These are phyloP conservation scores for Synodontis membranacea DNA, from an alignment of 2,113 vertebrate species.

Conservation along the genomic window DNA sequence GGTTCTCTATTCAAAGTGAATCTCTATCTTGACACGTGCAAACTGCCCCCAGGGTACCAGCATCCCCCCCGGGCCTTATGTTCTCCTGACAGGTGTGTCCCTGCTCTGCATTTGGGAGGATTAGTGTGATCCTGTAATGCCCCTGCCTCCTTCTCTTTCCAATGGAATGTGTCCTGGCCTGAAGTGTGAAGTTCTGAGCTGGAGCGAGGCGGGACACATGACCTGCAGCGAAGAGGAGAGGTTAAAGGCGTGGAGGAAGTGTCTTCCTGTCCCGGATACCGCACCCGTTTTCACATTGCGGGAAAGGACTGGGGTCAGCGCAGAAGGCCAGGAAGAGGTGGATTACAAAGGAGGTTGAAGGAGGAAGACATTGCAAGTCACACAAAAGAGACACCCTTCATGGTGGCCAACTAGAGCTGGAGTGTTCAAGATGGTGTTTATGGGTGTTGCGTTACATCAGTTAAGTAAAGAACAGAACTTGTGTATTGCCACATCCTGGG, in stretches of 20 bases:
- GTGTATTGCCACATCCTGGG: not conserved
- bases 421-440: not conserved
- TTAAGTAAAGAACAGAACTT: not conserved
- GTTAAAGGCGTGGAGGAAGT: conserved; percentile 36
- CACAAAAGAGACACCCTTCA: conserved; percentile 25
- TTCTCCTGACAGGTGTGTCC: conserved; percentile 66
- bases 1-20: not conserved
- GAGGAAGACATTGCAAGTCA: not conserved
- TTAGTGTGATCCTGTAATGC: conserved; percentile 67
- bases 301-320: conserved; percentile 14
- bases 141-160: conserved; percentile 47
- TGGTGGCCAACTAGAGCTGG: not conserved
- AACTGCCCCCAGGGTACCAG: not conserved
- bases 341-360: conserved; percentile 29
- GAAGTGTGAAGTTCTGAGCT: conserved; percentile 4
- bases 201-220: conserved; percentile 56
- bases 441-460: conserved; percentile 8
- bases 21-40: not conserved
- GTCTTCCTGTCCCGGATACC: conserved; percentile 31
- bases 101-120: conserved; percentile 57
- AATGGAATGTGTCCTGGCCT: conserved; percentile 61
- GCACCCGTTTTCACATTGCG: conserved; percentile 38
- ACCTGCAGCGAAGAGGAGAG: conserved; percentile 38
- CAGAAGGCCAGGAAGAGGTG: conserved; percentile 28
- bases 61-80: conserved; percentile 24